Conservation (phyloP, 2,113 vertebrate species). For the Cercocebus atys region DNA sequence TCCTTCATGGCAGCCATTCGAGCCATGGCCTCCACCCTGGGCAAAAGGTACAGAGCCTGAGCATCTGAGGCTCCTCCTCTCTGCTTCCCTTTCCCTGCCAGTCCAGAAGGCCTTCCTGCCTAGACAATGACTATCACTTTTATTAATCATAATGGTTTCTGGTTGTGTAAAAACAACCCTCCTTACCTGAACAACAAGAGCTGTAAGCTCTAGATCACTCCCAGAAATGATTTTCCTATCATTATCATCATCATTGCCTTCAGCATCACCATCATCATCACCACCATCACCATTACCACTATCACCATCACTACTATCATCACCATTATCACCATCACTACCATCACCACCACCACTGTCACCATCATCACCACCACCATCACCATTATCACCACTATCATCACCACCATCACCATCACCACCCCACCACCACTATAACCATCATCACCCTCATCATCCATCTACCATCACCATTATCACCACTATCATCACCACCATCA, state of each 20-base stretch:
- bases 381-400: rapidly evolving
- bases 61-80: neutral
- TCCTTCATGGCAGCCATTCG: constrained; percentile 78
- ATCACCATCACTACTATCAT: rapidly evolving
- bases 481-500: rapidly evolving
- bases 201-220: neutral
- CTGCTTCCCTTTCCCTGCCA: neutral
- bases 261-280: neutral
- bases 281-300: rapidly evolving
- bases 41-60: neutral
- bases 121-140: neutral
- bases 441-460: neutral
- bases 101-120: neutral
- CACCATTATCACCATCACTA: neutral
- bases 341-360: rapidly evolving
- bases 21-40: constrained; percentile 78
- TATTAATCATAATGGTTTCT: neutral
- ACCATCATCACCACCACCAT: neutral
- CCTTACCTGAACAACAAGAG: neutral
- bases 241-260: too few species aligned
- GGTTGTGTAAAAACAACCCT: neutral
- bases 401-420: rapidly evolving
- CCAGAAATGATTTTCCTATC: neutral
- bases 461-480: rapidly evolving
- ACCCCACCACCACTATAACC: rapidly evolving